Evolutionary conservation across 2,888 invertebrate genomes (phyloP), one percentile per base, ranked within the genome.

Genomic region (Drosophila mayaguana): DNA sequence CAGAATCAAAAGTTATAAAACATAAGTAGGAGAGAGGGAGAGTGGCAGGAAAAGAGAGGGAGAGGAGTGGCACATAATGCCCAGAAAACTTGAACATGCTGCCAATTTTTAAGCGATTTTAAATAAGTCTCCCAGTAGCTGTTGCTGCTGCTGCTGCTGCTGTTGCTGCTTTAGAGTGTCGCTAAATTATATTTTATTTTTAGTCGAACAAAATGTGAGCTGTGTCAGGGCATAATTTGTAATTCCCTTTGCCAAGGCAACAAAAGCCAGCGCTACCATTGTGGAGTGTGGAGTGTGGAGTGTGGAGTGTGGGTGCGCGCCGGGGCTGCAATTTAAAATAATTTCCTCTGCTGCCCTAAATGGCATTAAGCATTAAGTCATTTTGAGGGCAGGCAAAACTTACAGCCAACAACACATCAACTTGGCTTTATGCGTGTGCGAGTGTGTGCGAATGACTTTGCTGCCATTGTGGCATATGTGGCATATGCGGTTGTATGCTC

Each of bases 321-420:
- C 34, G 28, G 43, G 51, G 40, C 65, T 54, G 69, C 73, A 81
- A 79, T 79, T 79, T 79, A 80, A 79, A 79, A 88, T 88, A 88
- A 88, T 88, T 83, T 83, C 74, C 78, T 76, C 68, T 68, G 74
- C 70, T 64, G 70, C 70, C 73, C 81, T 73, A 89, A 84, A 89
- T 81, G 88, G 80, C 87, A 86, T 83, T 86, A 88, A 82, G 89
- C 71, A 87, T 89, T 84, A 81, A 87, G 88, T 87, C 89, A 83
- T 87, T 78, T 75, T 60, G 64, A 62, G 72, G 80, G 66, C 64
- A 54, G 62, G 71, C 57, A 74, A 81, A 82, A 85, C 75, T 75
- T 78, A 51, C 69, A 66, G 60, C 61, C 59, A 76, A 54, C 34
- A 48, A 48, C 48, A 50, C 48, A 50, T 28, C 45, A 36, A 50